Percentiles rank a stretch among this genome's conserved stretches.
These are phyloP conservation scores for Chaenocephalus aceratus DNA, from an alignment of 2,113 vertebrate genomes.

Conservation along the genomic window DNA sequence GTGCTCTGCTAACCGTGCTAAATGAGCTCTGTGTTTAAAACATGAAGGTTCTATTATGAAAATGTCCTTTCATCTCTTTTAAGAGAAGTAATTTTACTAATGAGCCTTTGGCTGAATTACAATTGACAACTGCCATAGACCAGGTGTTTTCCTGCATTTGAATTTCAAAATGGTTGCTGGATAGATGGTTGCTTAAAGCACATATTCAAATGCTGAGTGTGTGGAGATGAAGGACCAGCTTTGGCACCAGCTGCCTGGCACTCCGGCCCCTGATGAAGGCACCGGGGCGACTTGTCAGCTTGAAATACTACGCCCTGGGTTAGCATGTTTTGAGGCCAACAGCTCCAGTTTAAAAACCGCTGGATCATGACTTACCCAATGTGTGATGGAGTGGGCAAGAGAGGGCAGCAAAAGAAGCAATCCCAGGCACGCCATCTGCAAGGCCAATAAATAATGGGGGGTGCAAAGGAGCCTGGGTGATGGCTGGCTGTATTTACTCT, in stretches of 20 bases:
- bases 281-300: conserved; percentile 48
- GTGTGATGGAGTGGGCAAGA: conserved; percentile 36
- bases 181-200: conserved; percentile 49
- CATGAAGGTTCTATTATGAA: conserved; percentile 61
- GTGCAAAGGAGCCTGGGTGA: conserved; percentile 48
- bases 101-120: conserved; percentile 58
- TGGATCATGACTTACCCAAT: conserved; percentile 54
- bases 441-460: conserved; percentile 64
- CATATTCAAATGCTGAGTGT: conserved; percentile 62
- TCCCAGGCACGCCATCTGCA: conserved; percentile 54
- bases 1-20: neutral
- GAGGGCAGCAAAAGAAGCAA: conserved; percentile 50
- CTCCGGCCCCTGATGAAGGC: conserved; percentile 47
- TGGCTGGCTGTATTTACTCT: conserved; percentile 63
- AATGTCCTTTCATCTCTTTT: conserved; percentile 60
- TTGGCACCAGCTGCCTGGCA: conserved; percentile 65
- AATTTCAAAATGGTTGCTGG: conserved; percentile 46
- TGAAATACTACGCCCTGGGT: conserved; percentile 49
- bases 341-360: conserved; percentile 43
- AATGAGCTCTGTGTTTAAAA: conserved; percentile 23
- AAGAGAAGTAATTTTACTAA: conserved; percentile 67
- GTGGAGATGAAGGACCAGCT: conserved; percentile 60
- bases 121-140: conserved; percentile 65
- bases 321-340: conserved; percentile 55
- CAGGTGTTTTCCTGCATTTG: conserved; percentile 71